Percentiles rank a stretch among this genome's conserved stretches.
Evolutionary conservation across 2,113 vertebrate species (phyloP).

Genomic region (Syrmaticus mikado): DNA sequence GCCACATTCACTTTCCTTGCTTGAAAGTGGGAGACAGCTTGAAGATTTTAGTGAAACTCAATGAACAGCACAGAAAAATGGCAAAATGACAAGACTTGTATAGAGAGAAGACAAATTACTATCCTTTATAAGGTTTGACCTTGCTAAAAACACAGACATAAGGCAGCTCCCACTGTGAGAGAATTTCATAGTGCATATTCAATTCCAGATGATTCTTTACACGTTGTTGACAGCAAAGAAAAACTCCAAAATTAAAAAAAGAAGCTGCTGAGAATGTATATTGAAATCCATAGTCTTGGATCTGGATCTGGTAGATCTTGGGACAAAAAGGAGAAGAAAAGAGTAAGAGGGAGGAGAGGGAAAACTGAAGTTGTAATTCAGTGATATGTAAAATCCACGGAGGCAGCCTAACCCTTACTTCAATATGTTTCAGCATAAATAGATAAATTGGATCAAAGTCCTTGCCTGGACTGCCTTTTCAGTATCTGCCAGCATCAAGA

Average conservation of each 20-base stretch:
- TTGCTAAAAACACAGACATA: slow-evolving; percentile 12
- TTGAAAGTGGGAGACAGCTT: background rate
- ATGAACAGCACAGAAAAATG: background rate
- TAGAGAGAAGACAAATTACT: background rate
- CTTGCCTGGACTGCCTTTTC: background rate
- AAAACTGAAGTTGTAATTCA: background rate
- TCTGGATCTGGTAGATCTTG: background rate
- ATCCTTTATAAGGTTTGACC: slow-evolving; percentile 8
- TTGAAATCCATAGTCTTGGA: background rate
- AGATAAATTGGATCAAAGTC: background rate
- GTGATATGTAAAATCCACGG: background rate
- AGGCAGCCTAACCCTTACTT: background rate
- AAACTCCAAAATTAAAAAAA: background rate
- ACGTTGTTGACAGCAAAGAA: background rate
- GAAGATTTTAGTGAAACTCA: background rate
- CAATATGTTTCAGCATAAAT: background rate
- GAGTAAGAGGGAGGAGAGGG: background rate
- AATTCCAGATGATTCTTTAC: background rate
- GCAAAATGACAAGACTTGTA: background rate
- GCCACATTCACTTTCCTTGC: background rate
- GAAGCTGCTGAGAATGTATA: background rate
- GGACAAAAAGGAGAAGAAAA: background rate
- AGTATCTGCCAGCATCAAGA: background rate
- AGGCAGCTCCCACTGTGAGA: background rate
- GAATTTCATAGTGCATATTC: background rate